Evolutionary conservation across 1,140 invertebrate species (phyloP).

Genomic region (Caenorhabditis remanei): DNA sequence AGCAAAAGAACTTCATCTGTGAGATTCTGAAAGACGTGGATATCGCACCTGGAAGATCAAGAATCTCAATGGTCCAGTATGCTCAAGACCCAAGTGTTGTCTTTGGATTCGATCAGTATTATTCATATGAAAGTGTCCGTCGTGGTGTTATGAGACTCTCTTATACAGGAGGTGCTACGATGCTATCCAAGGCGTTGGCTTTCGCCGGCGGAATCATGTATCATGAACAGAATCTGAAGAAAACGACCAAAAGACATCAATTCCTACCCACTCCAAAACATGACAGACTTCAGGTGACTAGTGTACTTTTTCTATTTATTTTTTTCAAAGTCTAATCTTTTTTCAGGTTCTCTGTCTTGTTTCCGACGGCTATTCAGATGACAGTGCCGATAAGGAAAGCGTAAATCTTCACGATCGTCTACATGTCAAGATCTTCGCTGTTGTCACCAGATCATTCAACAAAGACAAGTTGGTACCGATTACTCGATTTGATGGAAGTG

Average conservation of each 20-base stretch:
- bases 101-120: slow-evolving; percentile 72
- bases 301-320: slow-evolving; percentile 17
- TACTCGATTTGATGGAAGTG: slow-evolving; percentile 73
- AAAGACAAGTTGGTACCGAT: slow-evolving; percentile 71
- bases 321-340: background rate
- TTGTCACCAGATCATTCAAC: slow-evolving; percentile 73
- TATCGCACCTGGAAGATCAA: slow-evolving; percentile 71
- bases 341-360: slow-evolving; percentile 71
- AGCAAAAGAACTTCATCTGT: slow-evolving; percentile 67
- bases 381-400: slow-evolving; percentile 59
- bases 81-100: slow-evolving; percentile 71
- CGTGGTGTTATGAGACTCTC: slow-evolving; percentile 71
- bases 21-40: slow-evolving; percentile 70
- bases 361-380: slow-evolving; percentile 74
- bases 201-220: slow-evolving; percentile 73
- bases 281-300: slow-evolving; percentile 71
- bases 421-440: slow-evolving; percentile 67
- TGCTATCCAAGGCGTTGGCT: slow-evolving; percentile 73
- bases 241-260: slow-evolving; percentile 66
- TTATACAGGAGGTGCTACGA: slow-evolving; percentile 73
- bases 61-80: slow-evolving; percentile 70
- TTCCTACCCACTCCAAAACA: slow-evolving; percentile 73
- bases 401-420: slow-evolving; percentile 24
- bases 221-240: slow-evolving; percentile 75
- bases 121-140: slow-evolving; percentile 66